Evolutionary conservation across 2,113 vertebrate genomes (phyloP), one percentile per base, ranked within the genome.

Genomic region (Pseudopodoces humilis): DNA sequence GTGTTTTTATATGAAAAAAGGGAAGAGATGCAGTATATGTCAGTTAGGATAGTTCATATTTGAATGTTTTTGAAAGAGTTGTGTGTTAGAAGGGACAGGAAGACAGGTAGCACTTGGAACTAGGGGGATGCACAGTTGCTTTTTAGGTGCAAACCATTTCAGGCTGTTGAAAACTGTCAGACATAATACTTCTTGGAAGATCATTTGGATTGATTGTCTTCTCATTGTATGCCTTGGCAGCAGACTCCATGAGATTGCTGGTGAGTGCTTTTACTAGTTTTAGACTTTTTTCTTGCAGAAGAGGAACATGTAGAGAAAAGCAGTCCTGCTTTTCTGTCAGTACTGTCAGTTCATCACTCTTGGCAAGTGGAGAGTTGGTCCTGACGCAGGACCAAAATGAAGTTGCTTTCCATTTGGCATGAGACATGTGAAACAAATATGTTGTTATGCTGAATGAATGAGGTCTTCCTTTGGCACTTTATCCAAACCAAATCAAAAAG

Each of bases 401-500:
- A 88, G 59, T 53, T 84, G 44, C 67, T 83, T 82, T 71, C 58
- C 25, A 13, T 90, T 78, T 56, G 77, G 76, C 44, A 37, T 86
- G 84, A 90, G 65, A 80, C 44, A 70, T 7, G 4, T 64, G 56
- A 83, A 91, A 74, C 79, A 88, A 88, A 72, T 92, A 50, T 10
- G 83, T 59, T 47, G 46, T 41, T 91, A 4, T 75, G 90, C 53
- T 74, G 68, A 75, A 44, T 44, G 72, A 85, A 49, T 67, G 56
- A 65, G 2, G 37, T 31, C 67, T 88, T 84, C 44, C 47, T 84
- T 79, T 80, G 70, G 82, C 39, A 5, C 47, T 82, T 62, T 19
- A 74, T 88, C 76, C 69, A 86, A 92, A 94, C 44, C 33, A 81
- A 96, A 86, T 70, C 44, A 82, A 87, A 91, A 83, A 86, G 50